Evolutionary conservation across 2,888 invertebrate genomes (phyloP).

Genomic region (Tineola bisselliella): DNA sequence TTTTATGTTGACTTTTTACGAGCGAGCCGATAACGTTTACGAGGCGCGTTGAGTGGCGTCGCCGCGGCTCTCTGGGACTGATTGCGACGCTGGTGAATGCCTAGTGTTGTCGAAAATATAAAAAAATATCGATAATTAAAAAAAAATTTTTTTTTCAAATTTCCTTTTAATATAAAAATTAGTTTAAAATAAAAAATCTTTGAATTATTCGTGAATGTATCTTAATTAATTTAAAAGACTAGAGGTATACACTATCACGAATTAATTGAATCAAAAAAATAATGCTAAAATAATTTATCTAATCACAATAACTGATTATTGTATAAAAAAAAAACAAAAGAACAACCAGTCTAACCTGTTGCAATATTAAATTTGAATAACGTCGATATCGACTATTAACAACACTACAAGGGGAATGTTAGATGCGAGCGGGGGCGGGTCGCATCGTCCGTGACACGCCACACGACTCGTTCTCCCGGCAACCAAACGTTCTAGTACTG

Average conservation of each 20-base stretch:
- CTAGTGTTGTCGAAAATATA: no score
- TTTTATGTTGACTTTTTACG: conserved; percentile 63
- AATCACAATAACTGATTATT: no score
- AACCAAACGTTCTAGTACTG: background rate
- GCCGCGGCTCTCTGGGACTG: conserved; percentile 57
- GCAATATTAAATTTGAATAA: background rate
- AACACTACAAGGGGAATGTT: background rate
- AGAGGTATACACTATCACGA: no score
- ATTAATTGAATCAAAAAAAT: no score
- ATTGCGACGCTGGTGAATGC: conserved; percentile 40
- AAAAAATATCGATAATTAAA: no score
- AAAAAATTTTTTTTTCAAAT: no score
- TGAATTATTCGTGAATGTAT: no score
- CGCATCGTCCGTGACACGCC: conserved; percentile 12
- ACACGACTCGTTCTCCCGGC: background rate
- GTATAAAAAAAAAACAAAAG: no score
- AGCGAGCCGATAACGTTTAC: conserved; percentile 64
- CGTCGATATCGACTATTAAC: background rate
- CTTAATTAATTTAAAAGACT: no score
- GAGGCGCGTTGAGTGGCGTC: conserved; percentile 62
- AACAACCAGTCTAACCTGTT: background rate
- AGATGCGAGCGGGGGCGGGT: background rate
- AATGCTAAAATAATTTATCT: no score
- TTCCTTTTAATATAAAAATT: no score
- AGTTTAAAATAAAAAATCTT: no score